These are phyloP conservation scores for Mellilla xanthometata DNA, from an alignment of 2,888 invertebrate species.

Conservation along the genomic window DNA sequence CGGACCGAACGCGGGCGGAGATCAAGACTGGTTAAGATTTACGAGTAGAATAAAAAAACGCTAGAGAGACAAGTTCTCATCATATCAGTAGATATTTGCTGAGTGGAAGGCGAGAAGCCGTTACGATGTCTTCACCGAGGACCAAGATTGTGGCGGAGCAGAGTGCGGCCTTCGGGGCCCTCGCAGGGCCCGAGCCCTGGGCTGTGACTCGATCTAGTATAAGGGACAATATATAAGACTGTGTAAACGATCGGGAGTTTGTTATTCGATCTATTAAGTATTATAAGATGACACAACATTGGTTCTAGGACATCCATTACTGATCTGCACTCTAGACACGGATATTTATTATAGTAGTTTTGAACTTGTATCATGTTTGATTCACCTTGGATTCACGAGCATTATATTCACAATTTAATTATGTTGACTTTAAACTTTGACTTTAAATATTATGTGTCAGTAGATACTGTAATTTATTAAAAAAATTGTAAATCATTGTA, in stretches of 20 bases:
- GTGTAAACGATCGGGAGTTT: conserved; percentile 48
- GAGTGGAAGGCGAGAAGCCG: conserved; percentile 43
- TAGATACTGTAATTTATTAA: conserved; percentile 12
- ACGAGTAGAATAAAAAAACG: conserved; percentile 56
- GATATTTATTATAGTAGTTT: conserved; percentile 38
- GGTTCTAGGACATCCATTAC: conserved; percentile 37
- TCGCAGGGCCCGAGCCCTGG: conserved; percentile 33
- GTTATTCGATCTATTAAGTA: conserved; percentile 41
- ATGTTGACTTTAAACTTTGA: conserved; percentile 1
- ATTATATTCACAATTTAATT: not conserved
- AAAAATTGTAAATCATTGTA: conserved; percentile 10
- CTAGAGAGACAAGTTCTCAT: conserved; percentile 57
- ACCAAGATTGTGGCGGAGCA: conserved; percentile 54
- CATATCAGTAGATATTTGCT: conserved; percentile 72
- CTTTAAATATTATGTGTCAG: conserved; percentile 8
- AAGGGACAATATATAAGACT: conserved; percentile 64
- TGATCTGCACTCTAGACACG: conserved; percentile 46
- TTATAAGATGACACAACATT: conserved; percentile 38
- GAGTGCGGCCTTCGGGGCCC: conserved; percentile 32
- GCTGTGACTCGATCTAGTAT: conserved; percentile 59
- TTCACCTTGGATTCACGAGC: conserved; percentile 21
- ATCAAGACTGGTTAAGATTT: conserved; percentile 73
- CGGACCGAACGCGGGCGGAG: conserved; percentile 48
- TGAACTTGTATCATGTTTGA: conserved; percentile 29
- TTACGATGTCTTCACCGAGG: conserved; percentile 59